Conservation (phyloP, 2,797 vertebrate genomes). For the Oreochromis mossambicus region DNA sequence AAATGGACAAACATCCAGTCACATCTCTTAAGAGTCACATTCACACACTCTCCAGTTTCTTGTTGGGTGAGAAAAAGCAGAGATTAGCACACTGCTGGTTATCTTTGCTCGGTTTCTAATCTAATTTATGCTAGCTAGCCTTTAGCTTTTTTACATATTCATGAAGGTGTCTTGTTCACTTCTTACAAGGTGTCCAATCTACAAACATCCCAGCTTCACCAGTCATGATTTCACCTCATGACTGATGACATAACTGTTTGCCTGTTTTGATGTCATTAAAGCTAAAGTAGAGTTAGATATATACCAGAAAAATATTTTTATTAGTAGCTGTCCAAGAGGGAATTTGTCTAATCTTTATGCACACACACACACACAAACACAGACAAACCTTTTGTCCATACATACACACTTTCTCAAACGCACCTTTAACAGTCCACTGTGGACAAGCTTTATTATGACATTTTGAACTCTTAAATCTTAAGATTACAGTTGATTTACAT, state of each 20-base stretch:
- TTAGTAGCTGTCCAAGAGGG: background rate
- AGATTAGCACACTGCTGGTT: background rate
- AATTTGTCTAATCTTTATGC: background rate
- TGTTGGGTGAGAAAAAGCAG: background rate
- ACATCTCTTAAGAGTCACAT: background rate
- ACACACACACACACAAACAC: background rate
- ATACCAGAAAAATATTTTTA: background rate
- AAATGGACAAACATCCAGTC: background rate
- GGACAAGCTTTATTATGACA: background rate
- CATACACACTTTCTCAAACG: background rate
- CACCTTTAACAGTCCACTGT: background rate
- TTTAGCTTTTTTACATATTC: background rate
- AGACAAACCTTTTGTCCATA: background rate
- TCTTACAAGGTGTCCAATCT: background rate
- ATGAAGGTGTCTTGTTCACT: background rate
- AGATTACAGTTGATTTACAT: background rate
- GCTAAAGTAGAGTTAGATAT: background rate
- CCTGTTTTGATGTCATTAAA: background rate
- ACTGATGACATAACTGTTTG: background rate
- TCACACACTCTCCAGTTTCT: background rate
- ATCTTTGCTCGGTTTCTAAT: background rate
- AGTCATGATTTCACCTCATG: background rate
- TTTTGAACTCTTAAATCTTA: background rate
- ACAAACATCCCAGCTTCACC: background rate
- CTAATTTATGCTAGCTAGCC: background rate